Base-by-base conservation (phyloP, 2,113 vertebrate genomes). In the Rhinichthys klamathensis region DNA sequence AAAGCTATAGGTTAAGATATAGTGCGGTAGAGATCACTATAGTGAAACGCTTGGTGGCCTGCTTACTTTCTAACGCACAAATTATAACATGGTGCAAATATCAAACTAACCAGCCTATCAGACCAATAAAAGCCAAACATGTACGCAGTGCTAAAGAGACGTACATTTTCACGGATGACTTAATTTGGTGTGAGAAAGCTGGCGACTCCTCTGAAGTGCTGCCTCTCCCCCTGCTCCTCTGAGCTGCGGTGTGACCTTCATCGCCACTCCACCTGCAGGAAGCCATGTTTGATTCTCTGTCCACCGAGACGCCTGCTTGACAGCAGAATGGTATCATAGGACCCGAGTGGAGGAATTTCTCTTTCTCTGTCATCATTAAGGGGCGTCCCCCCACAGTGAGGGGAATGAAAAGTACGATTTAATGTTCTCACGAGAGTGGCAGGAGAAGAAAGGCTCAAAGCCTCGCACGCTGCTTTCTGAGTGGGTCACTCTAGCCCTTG, bases 381-480 rank as follows among this genome's bases (percentile, higher is more conserved):
- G 93, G 94, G 92, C 89, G 95, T 97, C 92, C 94, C 95, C 94
- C 95, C 96, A 95, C 86, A 93, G 95, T 23, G 91, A 96, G 90
- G 92, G 93, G 94, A 96, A 96, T 96, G 94, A 97, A 96, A 97
- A 96, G 95, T 95, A 92, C 27, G 32, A 96, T 96, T 96, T 97
- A 96, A 96, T 96, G 96, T 97, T 96, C 96, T 96, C 95, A 89
- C 86, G 94, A 96, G 95, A 96, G 94, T 95, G 94, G 94, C 90
- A 84, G 93, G 79, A 90, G 91, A 93, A 93, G 95, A 96, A 95
- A 92, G 91, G 86, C 95, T 96, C 93, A 96, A 96, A 96, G 94
- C 93, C 94, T 93, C 35, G 74, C 94, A 90, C 87, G 93, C 90
- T 96, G 92, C 92, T 97, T 96, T 96, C 95, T 85, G 92, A 96